Evolutionary conservation across 2,797 vertebrate species (phyloP), one percentile per base, ranked within the genome.

Genomic region (Gila robusta): DNA sequence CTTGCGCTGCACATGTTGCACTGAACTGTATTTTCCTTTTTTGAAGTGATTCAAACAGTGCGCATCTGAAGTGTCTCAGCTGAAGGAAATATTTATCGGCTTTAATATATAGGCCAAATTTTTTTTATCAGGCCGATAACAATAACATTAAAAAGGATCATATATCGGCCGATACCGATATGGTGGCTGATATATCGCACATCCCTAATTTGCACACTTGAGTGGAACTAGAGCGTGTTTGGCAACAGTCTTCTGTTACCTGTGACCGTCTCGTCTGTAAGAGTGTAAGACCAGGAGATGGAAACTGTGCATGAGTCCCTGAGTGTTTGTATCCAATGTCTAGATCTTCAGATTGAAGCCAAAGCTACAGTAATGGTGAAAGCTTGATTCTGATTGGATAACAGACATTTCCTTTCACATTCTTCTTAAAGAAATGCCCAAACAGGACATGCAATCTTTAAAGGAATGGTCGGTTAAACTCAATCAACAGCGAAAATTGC

Each of bases 321-420:
- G 11, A 6, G 19, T 16, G 28, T 44, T 17, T 79, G 83, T 71
- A 72, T 85, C 77, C 39, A 49, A 10, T 85, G 77, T 85, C 77
- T 16, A 70, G 47, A 78, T 70, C 49, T 23, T 44, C 44, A 54
- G 82, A 77, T 69, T 84, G 6, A 84, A 54, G 21, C 39, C 39
- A 49, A 49, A 74, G 56, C 26, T 47, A 72, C 4, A 6, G 52
- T 56, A 47, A 62, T 4, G 54, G 21, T 5, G 32, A n/a, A 79
- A 1, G 8, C 14, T 78, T 41, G n/a, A 32, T 21, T 41, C 69
- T 21, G 39, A 64, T 11, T 64, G 54, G 39, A 67, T 44, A 62
- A 49, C 54, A 62, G 9, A 47, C 39, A 47, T 52, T 39, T 76
- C 23, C 39, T 71, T 59, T 14, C 44, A 69, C 44, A 10, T 69